Evolutionary conservation across 2,888 invertebrate genomes (phyloP), one percentile per base, ranked within the genome.

Genomic region (Lydus trimaculatus): DNA sequence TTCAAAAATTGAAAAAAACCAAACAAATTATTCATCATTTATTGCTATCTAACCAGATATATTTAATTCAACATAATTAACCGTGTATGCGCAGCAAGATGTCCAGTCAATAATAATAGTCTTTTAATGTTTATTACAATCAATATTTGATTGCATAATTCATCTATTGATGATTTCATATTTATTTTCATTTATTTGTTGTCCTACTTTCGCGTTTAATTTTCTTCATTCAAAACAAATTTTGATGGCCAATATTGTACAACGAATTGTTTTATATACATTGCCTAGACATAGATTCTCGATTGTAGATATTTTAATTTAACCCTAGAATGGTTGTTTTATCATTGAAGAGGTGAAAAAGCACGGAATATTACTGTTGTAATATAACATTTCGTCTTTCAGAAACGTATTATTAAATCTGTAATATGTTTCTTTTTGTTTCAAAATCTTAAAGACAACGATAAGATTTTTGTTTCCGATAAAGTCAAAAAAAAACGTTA

Each of bases 251-350:
- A 76, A 75, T 70, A 73, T 69, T 76, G 75, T 79, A 79, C 81
- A 81, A 81, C 81, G 81, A 81, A 80, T 70, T 65, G 65, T 72
- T 74, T 72, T 75, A 58, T 75, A 58, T 63, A 67, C 67, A 15
- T 64, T 59, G 31, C 11, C 31, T 59, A 60, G 60, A 36, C 31
- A 11, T 33, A 64, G 56, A 58, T 68, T 65, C 65, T 65, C 61
- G 65, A 68, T 62, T 74, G 73, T 73, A 69, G 63, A 17, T 0
- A 43, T 43, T n/a, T 43, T 63, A 58, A 60, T 20, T 60, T 36
- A 13, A 17, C 33, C 3, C 28, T 23, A 65, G 61, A 31, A 61
- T 56, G n/a, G 58, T 67, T 63, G 63, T 67, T 67, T 67, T 28
- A 28, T 28, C 28, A 28, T 28, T 28, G 2, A 28, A 28, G 28